Evolutionary conservation across 2,113 vertebrate species (phyloP).

Genomic region (Grammomys surdaster): DNA sequence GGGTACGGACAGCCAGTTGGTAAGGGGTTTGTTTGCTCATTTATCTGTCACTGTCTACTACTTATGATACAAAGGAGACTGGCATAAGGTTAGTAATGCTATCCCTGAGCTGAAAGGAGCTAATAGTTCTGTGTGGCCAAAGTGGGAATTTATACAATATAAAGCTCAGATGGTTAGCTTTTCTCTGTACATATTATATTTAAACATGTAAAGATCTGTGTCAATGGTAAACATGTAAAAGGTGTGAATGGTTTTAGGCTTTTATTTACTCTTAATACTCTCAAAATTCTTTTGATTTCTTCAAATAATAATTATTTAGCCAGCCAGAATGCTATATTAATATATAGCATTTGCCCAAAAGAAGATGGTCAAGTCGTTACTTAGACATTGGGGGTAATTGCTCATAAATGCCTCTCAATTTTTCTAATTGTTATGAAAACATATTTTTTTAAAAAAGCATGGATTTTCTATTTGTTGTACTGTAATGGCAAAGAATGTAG

Average conservation of each 20-base stretch:
- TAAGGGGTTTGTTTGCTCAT: neutral
- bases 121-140: neutral
- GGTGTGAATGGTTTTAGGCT: neutral
- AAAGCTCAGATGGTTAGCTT: constrained; percentile 16
- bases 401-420: neutral
- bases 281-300: constrained; percentile 49
- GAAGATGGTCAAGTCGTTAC: constrained; percentile 39
- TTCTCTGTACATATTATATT: neutral
- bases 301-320: neutral
- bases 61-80: neutral
- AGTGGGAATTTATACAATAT: neutral
- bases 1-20: neutral
- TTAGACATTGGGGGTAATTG: constrained; percentile 16
- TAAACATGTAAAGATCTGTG: neutral
- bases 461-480: neutral
- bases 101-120: constrained; percentile 45
- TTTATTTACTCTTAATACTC: constrained; percentile 1
- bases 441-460: constrained; percentile 7
- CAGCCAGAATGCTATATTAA: neutral
- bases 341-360: neutral
- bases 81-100: constrained; percentile 7
- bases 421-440: neutral
- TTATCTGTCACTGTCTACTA: neutral
- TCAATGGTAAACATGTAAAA: neutral
- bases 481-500: neutral